Base-by-base conservation (phyloP, 2,888 invertebrate genomes). In the Drosophila borealis region DNA sequence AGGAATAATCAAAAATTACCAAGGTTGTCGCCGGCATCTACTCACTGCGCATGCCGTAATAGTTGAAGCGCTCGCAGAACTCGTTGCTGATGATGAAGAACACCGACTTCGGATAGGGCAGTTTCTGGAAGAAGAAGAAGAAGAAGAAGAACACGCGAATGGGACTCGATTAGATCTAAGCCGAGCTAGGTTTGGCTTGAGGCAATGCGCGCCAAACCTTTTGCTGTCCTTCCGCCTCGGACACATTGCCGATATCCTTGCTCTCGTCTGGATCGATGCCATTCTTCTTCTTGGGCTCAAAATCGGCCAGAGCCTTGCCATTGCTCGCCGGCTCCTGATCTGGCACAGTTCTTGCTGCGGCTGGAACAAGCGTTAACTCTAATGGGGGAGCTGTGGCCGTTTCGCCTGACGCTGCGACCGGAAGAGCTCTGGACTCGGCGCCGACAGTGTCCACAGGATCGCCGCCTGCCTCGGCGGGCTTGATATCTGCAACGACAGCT, bases 51-150 rank as follows among this genome's bases (percentile, higher is more conserved):
- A 98, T 96, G 89, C 98, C 98, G 93, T 98, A 99, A 92, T 95
- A 99, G 62, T 96, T 97, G 93, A 98, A 99, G 71, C 98, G 94
- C 93, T 99, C 98, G 92, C 98, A 99, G 92, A 98, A 98, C 92
- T 99, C 99, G 93, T 98, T 97, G 84, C 96, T 94, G 80, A 99
- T 94, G 87, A 99, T 98, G 92, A 98, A 97, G 89, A 97, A 96
- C 1, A 98, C 96, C 17, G 97, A 94, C 83, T 95, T 95, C 0
- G 98, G 98, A 89, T 92, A 92, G 0, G 91, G 91, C 9, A 89
- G 44, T 91, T 92, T 92, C 92, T 92, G 57, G 1, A 67, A 63
- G 41, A 48, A 56, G 56, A 17, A 17, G 17, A 17, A 17, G 17
- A 17, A 17, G 17, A 17, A 17, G 17, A 17, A 17, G 17, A 17